phyloP scores from a whole-genome alignment of 2,888 invertebrate species.

The Dasypolia templi region DNA sequence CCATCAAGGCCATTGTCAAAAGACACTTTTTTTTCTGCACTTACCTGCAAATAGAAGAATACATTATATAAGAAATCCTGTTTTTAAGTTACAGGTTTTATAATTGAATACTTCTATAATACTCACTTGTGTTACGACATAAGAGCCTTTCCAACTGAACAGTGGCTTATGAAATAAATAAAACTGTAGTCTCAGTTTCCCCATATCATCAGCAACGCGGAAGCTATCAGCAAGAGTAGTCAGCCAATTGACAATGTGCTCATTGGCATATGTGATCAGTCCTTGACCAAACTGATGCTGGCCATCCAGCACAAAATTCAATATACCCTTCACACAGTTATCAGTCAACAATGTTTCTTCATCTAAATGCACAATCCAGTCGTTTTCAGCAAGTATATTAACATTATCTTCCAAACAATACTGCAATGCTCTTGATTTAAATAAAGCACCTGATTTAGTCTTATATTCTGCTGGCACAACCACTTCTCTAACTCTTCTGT shows the following conservation, averaged over 20 bases:
- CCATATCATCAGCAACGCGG: conserved; percentile 99
- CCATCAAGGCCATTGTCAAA: conserved; percentile 99
- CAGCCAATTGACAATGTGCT: conserved; percentile 98
- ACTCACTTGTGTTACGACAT: conserved; percentile 97
- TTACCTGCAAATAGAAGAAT: conserved; percentile 91
- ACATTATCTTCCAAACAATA: conserved; percentile 98
- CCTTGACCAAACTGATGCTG: conserved; percentile 99
- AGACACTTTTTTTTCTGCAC: conserved; percentile 97
- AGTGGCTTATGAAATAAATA: conserved; percentile 98
- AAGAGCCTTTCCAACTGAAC: conserved; percentile 99
- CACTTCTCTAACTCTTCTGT: conserved; percentile 95
- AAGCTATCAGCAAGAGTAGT: conserved; percentile 99
- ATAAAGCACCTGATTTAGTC: conserved; percentile 97
- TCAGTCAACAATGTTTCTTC: conserved; percentile 98
- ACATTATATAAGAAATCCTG: background rate
- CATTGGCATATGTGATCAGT: conserved; percentile 98
- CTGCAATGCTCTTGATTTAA: conserved; percentile 98
- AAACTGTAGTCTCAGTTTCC: conserved; percentile 97
- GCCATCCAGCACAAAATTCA: conserved; percentile 98
- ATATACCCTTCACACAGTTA: conserved; percentile 96
- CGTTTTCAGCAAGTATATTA: conserved; percentile 95
- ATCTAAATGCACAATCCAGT: conserved; percentile 99
- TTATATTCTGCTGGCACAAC: conserved; percentile 96
- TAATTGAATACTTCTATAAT: conserved; percentile 1
- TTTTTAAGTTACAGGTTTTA: background rate